These are phyloP conservation scores for Patella caerulea DNA, from an alignment of 2,888 invertebrate genomes.

Conservation along the genomic window DNA sequence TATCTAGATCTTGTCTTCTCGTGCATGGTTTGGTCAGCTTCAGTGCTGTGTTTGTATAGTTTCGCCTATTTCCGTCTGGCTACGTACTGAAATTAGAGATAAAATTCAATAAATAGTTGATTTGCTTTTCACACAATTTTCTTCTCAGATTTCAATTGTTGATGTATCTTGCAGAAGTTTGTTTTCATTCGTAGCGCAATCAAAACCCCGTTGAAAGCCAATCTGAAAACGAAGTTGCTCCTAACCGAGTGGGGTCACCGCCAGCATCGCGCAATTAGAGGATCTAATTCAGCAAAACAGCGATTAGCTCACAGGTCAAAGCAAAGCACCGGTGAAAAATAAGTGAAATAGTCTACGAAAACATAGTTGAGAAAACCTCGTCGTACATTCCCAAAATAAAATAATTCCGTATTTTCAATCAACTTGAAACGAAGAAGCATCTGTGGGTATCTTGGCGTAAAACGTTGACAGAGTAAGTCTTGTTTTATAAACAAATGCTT, in stretches of 20 bases:
- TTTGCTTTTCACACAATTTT: no score
- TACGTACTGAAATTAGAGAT: no score
- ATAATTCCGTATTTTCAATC: background rate
- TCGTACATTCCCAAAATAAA: no score
- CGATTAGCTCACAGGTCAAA: constrained; percentile 3
- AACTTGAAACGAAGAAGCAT: background rate
- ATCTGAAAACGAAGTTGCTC: background rate
- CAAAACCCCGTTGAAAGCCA: background rate
- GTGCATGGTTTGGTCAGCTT: no score
- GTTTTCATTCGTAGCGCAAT: background rate
- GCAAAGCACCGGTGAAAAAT: background rate
- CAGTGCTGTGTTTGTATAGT: no score
- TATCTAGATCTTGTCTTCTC: no score
- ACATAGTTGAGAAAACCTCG: no score
- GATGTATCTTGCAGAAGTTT: background rate
- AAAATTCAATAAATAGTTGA: no score
- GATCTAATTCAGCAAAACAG: background rate
- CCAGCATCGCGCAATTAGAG: no score
- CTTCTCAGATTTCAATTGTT: background rate
- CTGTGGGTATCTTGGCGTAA: constrained; percentile 4
- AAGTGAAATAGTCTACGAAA: no score
- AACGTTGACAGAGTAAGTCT: background rate
- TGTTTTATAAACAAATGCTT: constrained; percentile 3
- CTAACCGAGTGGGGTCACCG: background rate
- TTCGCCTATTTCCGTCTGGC: no score